Conservation (phyloP, 1,140 invertebrate genomes). For the Drosophila nikananu region DNA sequence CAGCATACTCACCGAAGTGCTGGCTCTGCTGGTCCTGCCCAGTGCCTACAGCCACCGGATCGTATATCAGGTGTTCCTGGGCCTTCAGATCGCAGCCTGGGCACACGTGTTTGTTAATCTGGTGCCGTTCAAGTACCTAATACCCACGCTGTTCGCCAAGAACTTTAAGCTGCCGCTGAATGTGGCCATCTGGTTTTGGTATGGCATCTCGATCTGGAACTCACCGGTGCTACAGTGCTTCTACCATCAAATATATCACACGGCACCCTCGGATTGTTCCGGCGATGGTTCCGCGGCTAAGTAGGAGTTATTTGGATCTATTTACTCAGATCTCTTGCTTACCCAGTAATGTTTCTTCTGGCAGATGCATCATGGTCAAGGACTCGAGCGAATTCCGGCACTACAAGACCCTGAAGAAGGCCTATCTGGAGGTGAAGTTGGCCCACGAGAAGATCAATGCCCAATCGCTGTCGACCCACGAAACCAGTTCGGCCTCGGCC, state of each 20-base stretch:
- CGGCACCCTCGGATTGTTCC: slow-evolving; percentile 73
- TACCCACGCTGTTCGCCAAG: slow-evolving; percentile 82
- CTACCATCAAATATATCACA: slow-evolving; percentile 84
- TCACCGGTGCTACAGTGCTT: slow-evolving; percentile 83
- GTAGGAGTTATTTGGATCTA: slow-evolving; percentile 33
- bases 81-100: slow-evolving; percentile 76
- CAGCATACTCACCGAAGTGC: slow-evolving; percentile 74
- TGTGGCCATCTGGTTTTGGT: slow-evolving; percentile 81
- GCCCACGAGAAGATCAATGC: slow-evolving; percentile 69
- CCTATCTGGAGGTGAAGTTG: slow-evolving; percentile 80
- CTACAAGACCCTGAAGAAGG: slow-evolving; percentile 78
- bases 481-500: slow-evolving; percentile 75
- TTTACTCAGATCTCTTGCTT: neutral
- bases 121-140: slow-evolving; percentile 81
- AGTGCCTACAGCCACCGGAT: slow-evolving; percentile 68
- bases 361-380: slow-evolving; percentile 78
- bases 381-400: slow-evolving; percentile 80
- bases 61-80: slow-evolving; percentile 79
- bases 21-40: slow-evolving; percentile 72
- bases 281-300: slow-evolving; percentile 82
- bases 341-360: neutral
- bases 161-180: slow-evolving; percentile 81
- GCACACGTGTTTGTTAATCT: slow-evolving; percentile 77
- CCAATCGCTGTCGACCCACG: slow-evolving; percentile 57
- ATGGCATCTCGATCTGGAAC: slow-evolving; percentile 82